Evolutionary conservation across 1,140 invertebrate species (phyloP).

Genomic region (Sinella curviseta): DNA sequence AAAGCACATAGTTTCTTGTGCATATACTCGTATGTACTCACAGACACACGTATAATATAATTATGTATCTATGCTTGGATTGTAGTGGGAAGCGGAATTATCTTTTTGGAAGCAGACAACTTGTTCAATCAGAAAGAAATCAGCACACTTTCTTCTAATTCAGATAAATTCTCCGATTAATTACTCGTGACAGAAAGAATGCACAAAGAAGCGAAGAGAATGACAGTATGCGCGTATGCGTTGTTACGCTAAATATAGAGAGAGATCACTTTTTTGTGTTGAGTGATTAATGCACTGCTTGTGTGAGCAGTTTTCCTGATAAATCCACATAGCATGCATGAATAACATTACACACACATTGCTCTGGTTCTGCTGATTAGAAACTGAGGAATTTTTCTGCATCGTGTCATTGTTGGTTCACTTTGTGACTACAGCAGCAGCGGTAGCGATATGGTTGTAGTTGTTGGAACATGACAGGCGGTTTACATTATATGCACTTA

Average conservation of each 20-base stretch:
- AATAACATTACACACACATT: background rate
- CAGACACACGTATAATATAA: too few relatives aligned
- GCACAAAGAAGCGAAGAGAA: background rate
- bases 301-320: background rate
- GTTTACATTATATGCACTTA: background rate
- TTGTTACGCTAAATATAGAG: background rate
- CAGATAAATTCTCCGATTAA: slow-evolving; percentile 19
- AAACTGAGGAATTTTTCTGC: background rate
- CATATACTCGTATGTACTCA: background rate
- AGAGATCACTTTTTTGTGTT: background rate
- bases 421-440: too few relatives aligned
- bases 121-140: slow-evolving; percentile 19
- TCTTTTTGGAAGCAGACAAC: background rate
- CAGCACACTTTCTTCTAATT: background rate
- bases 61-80: too few relatives aligned
- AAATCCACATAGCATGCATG: background rate
- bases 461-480: too few relatives aligned
- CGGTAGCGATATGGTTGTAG: too few relatives aligned
- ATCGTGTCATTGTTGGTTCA: too few relatives aligned
- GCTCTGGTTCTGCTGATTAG: background rate
- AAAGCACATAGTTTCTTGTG: background rate
- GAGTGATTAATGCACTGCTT: slow-evolving; percentile 2
- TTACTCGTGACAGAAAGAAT: background rate
- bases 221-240: background rate
- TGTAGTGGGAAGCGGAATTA: background rate